A percentile compares a stretch with the other conserved stretches of the same genome.
Conservation (phyloP, 2,888 invertebrate genomes). For the Monochamus alternatus region DNA sequence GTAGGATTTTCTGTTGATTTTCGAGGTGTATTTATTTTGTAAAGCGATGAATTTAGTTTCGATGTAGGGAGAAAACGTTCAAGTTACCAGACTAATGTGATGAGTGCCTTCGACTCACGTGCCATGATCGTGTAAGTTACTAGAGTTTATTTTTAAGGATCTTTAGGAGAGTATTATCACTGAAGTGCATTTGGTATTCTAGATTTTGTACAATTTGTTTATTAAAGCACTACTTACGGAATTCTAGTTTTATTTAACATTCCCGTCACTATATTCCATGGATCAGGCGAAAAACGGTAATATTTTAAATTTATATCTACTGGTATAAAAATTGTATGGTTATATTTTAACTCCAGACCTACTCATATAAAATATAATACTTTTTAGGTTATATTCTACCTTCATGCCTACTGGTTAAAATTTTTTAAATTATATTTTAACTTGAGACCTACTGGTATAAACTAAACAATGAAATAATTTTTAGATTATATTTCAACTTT, state of each 20-base stretch:
- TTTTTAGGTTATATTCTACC: too few relatives aligned
- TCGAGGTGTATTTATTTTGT: slow-evolving; percentile 3
- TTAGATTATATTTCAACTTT: too few relatives aligned
- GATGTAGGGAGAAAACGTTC: not conserved
- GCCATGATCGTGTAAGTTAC: slow-evolving; percentile 25
- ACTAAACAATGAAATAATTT: too few relatives aligned
- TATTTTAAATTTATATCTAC: too few relatives aligned
- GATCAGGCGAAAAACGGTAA: too few relatives aligned
- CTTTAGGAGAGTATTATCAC: slow-evolving; percentile 10
- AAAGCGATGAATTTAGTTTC: not conserved
- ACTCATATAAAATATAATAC: too few relatives aligned
- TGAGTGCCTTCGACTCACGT: slow-evolving; percentile 29
- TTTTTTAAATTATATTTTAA: too few relatives aligned
- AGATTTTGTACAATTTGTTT: slow-evolving; percentile 35
- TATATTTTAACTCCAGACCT: too few relatives aligned
- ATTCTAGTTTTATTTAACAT: not conserved
- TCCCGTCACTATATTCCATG: too few relatives aligned
- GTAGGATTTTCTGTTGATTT: not conserved
- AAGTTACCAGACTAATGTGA: slow-evolving; percentile 24
- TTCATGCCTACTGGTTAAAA: too few relatives aligned
- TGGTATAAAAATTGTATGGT: too few relatives aligned
- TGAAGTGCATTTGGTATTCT: slow-evolving; percentile 15
- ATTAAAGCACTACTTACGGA: slow-evolving; percentile 27
- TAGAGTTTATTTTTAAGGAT: slow-evolving; percentile 14
- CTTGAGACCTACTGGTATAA: too few relatives aligned